Conservation (phyloP, 2,113 vertebrate species). For the Monarcha castaneiventris region DNA sequence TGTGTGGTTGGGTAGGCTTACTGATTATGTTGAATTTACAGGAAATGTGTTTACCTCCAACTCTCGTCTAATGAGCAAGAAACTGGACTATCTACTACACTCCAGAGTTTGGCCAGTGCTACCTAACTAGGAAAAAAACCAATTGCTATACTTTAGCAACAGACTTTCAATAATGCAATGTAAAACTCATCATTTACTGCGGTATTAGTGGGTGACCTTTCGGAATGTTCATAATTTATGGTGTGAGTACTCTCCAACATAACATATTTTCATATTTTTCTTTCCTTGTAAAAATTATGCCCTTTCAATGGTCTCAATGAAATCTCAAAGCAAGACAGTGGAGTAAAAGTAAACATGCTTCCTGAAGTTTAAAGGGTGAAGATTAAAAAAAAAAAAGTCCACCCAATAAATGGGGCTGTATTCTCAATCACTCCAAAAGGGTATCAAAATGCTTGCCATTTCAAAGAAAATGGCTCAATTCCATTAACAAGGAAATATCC, state of each 20-base stretch:
- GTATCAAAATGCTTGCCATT: conserved; percentile 55
- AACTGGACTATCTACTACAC: background rate
- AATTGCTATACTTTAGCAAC: background rate
- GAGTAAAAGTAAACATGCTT: background rate
- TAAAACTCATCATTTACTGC: background rate
- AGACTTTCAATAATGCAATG: background rate
- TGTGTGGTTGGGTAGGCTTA: background rate
- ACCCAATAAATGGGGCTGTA: background rate
- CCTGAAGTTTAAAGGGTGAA: background rate
- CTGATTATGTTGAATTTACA: background rate
- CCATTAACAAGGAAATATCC: conserved; percentile 68
- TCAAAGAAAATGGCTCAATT: conserved; percentile 61
- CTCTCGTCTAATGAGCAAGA: background rate
- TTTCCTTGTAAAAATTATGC: background rate
- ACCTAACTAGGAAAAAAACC: background rate
- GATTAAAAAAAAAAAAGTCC: background rate
- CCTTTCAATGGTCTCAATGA: background rate
- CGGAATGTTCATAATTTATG: background rate
- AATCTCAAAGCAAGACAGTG: background rate
- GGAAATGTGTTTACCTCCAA: background rate
- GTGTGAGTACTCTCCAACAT: background rate
- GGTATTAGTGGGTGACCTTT: background rate
- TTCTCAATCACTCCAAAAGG: background rate
- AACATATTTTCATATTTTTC: background rate
- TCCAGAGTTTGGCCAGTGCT: background rate